Percentiles rank a stretch among this genome's conserved stretches.
Conservation (phyloP, 2,888 invertebrate species). For the Latrodectus hesperus region DNA sequence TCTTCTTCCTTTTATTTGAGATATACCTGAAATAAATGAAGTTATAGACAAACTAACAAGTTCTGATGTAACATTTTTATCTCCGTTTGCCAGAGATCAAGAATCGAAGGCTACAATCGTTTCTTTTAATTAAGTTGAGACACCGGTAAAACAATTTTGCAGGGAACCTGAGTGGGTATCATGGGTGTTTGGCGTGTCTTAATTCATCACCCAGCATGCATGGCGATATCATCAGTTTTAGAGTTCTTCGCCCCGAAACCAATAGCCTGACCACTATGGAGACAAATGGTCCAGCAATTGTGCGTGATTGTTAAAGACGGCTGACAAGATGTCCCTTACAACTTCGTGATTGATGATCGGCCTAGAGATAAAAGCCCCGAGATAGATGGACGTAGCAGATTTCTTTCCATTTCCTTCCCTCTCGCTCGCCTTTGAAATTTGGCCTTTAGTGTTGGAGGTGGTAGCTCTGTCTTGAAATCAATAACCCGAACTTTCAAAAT, state of each 20-base stretch:
- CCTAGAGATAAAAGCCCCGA: neutral
- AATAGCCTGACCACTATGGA: constrained; percentile 6
- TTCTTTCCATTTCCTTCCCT: neutral
- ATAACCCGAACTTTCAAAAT: constrained; percentile 3
- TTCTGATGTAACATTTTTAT: too few relatives aligned
- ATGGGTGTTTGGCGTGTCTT: neutral
- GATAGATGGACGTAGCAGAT: neutral
- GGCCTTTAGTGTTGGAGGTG: neutral
- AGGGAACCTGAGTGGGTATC: neutral
- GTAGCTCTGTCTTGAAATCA: neutral
- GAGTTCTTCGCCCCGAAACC: constrained; percentile 1
- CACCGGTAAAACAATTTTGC: neutral
- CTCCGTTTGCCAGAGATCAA: too few relatives aligned
- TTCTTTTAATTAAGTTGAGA: too few relatives aligned
- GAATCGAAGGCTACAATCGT: too few relatives aligned
- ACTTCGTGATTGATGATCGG: constrained; percentile 18
- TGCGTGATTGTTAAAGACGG: constrained; percentile 48
- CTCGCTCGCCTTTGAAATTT: neutral
- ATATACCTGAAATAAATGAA: too few relatives aligned
- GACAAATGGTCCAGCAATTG: constrained; percentile 46
- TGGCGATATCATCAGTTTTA: neutral
- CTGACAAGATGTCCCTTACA: constrained; percentile 37
- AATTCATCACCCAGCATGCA: neutral
- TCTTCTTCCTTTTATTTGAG: too few relatives aligned
- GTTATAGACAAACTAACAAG: too few relatives aligned